phyloP scores from a whole-genome alignment of 2,888 invertebrate species.

The Ariolimax columbianus region DNA sequence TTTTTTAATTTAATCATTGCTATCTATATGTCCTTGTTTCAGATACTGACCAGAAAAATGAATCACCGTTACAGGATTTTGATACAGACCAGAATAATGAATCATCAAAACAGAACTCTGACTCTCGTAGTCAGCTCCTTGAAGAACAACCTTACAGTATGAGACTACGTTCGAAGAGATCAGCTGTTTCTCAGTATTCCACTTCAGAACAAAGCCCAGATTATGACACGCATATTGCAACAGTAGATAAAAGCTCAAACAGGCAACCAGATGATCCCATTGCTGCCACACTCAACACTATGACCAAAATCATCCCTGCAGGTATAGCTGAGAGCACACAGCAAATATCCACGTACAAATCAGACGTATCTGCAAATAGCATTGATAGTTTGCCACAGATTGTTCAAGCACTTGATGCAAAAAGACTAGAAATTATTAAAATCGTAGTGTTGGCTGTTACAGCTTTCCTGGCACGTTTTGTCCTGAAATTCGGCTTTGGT shows the following conservation, averaged over 20 bases:
- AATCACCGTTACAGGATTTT: not conserved
- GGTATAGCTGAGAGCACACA: not conserved
- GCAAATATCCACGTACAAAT: not conserved
- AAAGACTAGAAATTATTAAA: slow-evolving; percentile 61
- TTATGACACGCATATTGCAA: not conserved
- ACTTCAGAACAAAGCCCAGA: not conserved
- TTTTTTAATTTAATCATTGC: not conserved
- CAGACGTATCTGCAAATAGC: not conserved
- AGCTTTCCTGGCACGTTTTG: slow-evolving; percentile 65
- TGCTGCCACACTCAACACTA: not conserved
- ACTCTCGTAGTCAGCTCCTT: not conserved
- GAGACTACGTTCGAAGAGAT: not conserved
- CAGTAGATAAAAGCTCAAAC: not conserved
- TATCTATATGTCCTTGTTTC: not conserved
- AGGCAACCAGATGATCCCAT: not conserved
- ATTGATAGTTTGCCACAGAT: not conserved
- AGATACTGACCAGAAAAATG: not conserved
- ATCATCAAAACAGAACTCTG: not conserved
- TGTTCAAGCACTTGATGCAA: slow-evolving; percentile 14
- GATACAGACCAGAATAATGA: not conserved
- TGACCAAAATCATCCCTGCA: not conserved
- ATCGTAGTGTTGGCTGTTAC: slow-evolving; percentile 63
- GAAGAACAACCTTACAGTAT: not conserved
- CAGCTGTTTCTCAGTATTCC: not conserved
- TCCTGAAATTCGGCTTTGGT: slow-evolving; percentile 65